These are phyloP conservation scores for Watsonalla cultraria DNA, from an alignment of 2,888 invertebrate genomes.

Conservation along the genomic window DNA sequence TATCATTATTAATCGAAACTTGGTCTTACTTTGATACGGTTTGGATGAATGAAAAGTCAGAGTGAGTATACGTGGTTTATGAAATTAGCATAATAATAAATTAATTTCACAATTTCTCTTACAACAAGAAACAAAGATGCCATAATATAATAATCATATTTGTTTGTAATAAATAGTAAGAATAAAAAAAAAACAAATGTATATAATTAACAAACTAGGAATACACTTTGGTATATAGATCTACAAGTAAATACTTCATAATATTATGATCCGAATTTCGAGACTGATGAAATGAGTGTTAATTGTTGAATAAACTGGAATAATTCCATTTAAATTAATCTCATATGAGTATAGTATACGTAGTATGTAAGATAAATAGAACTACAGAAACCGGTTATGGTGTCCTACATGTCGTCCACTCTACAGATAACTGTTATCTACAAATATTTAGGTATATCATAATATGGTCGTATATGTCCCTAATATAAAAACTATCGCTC, in stretches of 20 bases:
- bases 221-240: conserved; percentile 19
- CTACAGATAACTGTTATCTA: conserved; percentile 32
- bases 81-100: conserved; percentile 17
- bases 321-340: conserved; percentile 1
- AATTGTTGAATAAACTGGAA: conserved; percentile 2
- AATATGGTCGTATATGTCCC: conserved; percentile 51
- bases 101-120: conserved; percentile 8
- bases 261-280: background rate
- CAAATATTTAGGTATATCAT: conserved; percentile 20
- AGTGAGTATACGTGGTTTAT: conserved; percentile 26
- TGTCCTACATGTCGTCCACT: conserved; percentile 27
- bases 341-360: conserved; percentile 4
- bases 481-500: conserved; percentile 71
- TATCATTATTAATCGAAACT: background rate
- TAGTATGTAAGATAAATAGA: conserved; percentile 16
- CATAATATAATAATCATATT: conserved; percentile 1
- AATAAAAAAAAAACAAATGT: conserved; percentile 12
- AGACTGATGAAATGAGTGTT: conserved; percentile 14
- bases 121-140: conserved; percentile 14
- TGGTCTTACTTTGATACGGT: background rate
- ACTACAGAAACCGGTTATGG: conserved; percentile 36
- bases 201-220: conserved; percentile 11
- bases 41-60: conserved; percentile 9
- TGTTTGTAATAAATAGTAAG: conserved; percentile 12
- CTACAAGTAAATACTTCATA: conserved; percentile 10